phyloP scores from a whole-genome alignment of 1,140 invertebrate species.

The Drosophila funebris region DNA sequence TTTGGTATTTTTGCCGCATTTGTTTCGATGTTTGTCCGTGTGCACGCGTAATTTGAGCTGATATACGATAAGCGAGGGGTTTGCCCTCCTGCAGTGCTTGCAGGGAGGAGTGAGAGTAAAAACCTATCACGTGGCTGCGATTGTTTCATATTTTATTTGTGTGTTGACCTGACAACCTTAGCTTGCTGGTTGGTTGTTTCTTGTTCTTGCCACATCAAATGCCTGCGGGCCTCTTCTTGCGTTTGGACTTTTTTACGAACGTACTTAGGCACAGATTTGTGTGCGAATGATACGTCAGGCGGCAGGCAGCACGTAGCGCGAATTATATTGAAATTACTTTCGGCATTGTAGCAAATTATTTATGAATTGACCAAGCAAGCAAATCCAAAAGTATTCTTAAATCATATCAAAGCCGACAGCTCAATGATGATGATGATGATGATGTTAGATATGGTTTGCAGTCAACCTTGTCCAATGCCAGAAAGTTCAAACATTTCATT shows the following conservation, averaged over 20 bases:
- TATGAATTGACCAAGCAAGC: constrained; percentile 23
- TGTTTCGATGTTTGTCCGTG: constrained; percentile 35
- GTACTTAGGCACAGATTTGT: constrained; percentile 63
- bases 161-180: constrained; percentile 34
- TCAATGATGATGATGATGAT: constrained; percentile 1
- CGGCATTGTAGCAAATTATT: constrained; percentile 43
- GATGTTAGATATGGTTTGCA: too few relatives aligned
- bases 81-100: not conserved
- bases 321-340: constrained; percentile 77
- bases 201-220: constrained; percentile 34
- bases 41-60: constrained; percentile 71
- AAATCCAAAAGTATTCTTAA: constrained; percentile 19
- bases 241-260: constrained; percentile 32
- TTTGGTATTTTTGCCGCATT: constrained; percentile 18
- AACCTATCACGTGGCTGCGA: constrained; percentile 51
- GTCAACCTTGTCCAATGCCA: not conserved
- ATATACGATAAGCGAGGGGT: constrained; percentile 62
- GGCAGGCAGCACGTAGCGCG: constrained; percentile 62
- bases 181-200: too few relatives aligned
- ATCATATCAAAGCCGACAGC: not conserved
- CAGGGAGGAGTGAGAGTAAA: constrained; percentile 21
- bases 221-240: constrained; percentile 25
- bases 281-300: constrained; percentile 64
- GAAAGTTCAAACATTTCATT: not conserved
- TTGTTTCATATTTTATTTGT: constrained; percentile 59